Evolutionary conservation across 2,113 vertebrate genomes (phyloP).

Genomic region (Todiramphus chloris): DNA sequence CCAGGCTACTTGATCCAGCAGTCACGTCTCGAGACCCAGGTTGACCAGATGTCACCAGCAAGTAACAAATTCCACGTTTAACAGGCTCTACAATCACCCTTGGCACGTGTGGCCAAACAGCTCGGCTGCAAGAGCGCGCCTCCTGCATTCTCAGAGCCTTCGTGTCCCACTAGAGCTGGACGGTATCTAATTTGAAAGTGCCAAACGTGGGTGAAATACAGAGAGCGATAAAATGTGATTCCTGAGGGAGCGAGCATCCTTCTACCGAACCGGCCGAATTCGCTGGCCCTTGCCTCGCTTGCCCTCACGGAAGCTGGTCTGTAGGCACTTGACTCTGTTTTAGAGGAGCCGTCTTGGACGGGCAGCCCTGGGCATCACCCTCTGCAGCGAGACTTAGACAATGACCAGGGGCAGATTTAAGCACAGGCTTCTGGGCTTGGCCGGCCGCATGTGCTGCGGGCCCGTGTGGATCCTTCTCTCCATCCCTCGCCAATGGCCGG

Average conservation of each 20-base stretch:
- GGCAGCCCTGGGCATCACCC: neutral
- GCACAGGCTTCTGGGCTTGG: accelerated
- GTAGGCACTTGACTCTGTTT: neutral
- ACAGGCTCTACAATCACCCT: neutral
- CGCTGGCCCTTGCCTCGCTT: neutral
- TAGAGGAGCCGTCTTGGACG: neutral
- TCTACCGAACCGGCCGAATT: neutral
- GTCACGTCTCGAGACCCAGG: neutral
- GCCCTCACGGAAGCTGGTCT: neutral
- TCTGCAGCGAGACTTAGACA: neutral
- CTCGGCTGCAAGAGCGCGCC: neutral
- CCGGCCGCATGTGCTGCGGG: accelerated
- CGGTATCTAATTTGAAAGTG: neutral
- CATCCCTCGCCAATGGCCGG: accelerated
- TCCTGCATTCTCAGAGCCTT: neutral
- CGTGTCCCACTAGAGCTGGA: neutral
- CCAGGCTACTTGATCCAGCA: neutral
- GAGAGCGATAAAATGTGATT: neutral
- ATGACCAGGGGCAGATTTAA: neutral
- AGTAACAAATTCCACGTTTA: neutral
- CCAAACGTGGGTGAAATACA: neutral
- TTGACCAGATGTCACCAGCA: neutral
- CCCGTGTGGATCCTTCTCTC: accelerated
- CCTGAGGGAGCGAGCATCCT: neutral
- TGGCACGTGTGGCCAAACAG: neutral